These are phyloP conservation scores for Hylia prasina DNA, from an alignment of 2,113 vertebrate species.

Conservation along the genomic window DNA sequence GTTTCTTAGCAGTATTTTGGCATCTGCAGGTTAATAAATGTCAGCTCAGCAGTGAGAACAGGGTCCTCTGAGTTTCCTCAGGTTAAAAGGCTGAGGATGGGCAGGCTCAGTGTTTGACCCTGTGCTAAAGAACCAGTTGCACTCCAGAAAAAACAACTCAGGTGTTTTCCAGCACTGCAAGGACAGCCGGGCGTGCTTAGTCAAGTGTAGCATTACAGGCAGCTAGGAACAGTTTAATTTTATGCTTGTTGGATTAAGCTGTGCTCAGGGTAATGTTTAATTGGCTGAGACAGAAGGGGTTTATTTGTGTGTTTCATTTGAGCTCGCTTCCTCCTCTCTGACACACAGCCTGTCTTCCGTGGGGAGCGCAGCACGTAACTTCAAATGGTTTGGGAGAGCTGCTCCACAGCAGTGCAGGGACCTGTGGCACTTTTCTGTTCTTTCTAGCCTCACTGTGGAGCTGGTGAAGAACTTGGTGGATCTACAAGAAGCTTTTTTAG, in stretches of 20 bases:
- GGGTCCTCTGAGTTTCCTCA: not conserved
- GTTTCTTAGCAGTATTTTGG: not conserved
- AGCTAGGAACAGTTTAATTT: not conserved
- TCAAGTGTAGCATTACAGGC: not conserved
- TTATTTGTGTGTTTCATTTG: not conserved
- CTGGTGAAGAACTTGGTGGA: not conserved
- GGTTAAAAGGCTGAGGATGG: not conserved
- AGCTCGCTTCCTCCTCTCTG: not conserved
- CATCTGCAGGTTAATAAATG: not conserved
- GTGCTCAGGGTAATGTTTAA: not conserved
- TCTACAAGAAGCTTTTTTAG: not conserved
- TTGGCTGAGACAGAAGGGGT: not conserved
- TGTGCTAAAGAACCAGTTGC: not conserved
- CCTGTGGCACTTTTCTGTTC: not conserved
- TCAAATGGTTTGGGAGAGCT: not conserved
- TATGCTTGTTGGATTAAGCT: not conserved
- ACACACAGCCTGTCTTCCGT: fast-evolving
- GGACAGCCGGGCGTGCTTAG: not conserved
- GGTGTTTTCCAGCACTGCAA: fast-evolving
- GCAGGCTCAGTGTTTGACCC: fast-evolving
- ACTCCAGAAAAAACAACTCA: no score
- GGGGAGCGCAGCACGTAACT: not conserved
- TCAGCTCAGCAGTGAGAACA: not conserved
- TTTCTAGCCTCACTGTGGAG: not conserved
- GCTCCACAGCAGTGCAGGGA: not conserved